These are phyloP conservation scores for Eubasilissa regina DNA, from an alignment of 1,140 invertebrate genomes.

Conservation along the genomic window DNA sequence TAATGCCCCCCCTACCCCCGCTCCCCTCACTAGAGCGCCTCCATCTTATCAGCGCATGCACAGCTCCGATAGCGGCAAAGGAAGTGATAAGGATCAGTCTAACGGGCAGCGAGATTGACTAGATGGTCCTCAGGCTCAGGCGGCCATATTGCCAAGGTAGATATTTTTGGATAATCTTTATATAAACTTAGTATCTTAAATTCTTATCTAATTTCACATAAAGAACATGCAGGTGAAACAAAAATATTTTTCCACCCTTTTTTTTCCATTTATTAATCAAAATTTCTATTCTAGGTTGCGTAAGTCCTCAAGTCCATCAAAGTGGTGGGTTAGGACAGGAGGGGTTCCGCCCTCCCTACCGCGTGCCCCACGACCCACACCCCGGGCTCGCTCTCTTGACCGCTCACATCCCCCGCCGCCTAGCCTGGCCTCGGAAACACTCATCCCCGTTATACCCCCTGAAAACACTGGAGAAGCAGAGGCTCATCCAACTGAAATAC, in stretches of 20 bases:
- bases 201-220: neutral
- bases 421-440: slow-evolving; percentile 52
- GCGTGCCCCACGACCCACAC: slow-evolving; percentile 60
- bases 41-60: slow-evolving; percentile 88
- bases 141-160: slow-evolving; percentile 70
- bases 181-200: neutral
- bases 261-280: neutral
- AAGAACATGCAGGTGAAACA: neutral
- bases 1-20: slow-evolving; percentile 79
- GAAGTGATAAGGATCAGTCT: slow-evolving; percentile 78
- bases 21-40: slow-evolving; percentile 75
- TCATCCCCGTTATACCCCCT: neutral
- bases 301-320: slow-evolving; percentile 77
- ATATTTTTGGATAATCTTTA: neutral
- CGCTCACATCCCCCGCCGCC: slow-evolving; percentile 62
- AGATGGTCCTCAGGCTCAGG: slow-evolving; percentile 76
- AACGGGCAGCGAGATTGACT: slow-evolving; percentile 76
- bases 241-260: neutral
- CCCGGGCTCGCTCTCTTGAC: slow-evolving; percentile 56
- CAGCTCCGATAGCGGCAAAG: slow-evolving; percentile 84
- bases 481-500: slow-evolving; percentile 20
- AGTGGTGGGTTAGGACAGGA: slow-evolving; percentile 68
- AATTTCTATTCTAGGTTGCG: slow-evolving; percentile 70
- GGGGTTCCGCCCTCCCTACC: slow-evolving; percentile 66
- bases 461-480: too few relatives aligned